Base-by-base conservation (phyloP, 2,797 vertebrate species). In the Helostoma temminkii region DNA sequence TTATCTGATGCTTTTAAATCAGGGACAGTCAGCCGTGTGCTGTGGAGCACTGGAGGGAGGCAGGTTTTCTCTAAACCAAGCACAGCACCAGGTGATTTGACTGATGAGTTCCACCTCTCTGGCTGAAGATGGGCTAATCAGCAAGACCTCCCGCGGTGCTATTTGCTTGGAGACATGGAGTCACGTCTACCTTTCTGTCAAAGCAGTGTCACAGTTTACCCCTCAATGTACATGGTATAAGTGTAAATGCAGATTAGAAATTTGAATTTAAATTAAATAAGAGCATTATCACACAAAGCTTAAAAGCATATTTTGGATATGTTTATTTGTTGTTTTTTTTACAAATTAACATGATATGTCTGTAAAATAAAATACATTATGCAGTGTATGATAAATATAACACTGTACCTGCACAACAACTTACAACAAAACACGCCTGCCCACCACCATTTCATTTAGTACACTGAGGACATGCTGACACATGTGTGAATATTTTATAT, bases 51-150 rank as follows among this genome's bases (percentile, higher is more conserved):
- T 58, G 12, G 36, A 58, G 68, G 79, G 80, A 75, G 77, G 73
- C 76, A 45, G 71, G 68, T 81, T 87, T 75, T 50, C 72, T 26
- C 76, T 74, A 71, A 76, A 71, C 86, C 52, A 78, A 64, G 75
- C 84, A 81, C 71, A 82, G 69, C 84, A 85, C 63, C 76, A 80
- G 84, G 80, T 82, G 87, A 89, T 83, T 80, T 80, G 76, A 78
- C 78, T 85, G 86, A 89, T 89, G 83, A 86, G 82, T 66, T 87
- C 68, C 42, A 26, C 81, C 85, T 79, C 76, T 59, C 37, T 11
- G 48, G 74, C 78, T 85, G 72, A 88, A 82, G 78, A 80, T 71
- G 75, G 67, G 67, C 83, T 83, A 82, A 88, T 91, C 83, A 89
- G 76, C 1, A 4, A 55, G 46, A 42, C 73, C 50, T 45, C 83